A percentile compares a stretch with the other conserved stretches of the same genome.
These are phyloP conservation scores for Augochlora pura DNA, from an alignment of 1,140 invertebrate genomes.

Conservation along the genomic window DNA sequence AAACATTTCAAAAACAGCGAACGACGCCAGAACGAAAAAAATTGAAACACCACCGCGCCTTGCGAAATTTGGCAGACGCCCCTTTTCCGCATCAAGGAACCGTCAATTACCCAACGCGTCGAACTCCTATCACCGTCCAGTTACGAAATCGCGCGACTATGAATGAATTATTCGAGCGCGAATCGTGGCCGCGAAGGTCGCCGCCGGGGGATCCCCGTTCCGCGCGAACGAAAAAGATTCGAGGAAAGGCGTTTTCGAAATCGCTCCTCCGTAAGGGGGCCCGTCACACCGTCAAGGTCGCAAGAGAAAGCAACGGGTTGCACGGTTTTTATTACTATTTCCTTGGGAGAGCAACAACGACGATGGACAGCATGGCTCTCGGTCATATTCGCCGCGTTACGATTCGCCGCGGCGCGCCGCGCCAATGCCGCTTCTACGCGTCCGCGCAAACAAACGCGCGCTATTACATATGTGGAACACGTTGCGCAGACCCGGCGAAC, in stretches of 20 bases:
- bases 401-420: conserved; percentile 34
- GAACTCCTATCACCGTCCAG: no score
- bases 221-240: conserved; percentile 19
- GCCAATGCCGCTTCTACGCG: conserved; percentile 5
- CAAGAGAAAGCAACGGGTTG: conserved; percentile 48
- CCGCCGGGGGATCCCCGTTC: no score
- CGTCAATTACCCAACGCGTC: no score
- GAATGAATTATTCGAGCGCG: no score
- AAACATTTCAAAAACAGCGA: no score
- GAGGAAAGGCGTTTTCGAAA: conserved; percentile 33
- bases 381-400: conserved; percentile 40
- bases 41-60: no score
- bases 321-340: conserved; percentile 54
- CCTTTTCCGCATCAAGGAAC: no score
- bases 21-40: no score
- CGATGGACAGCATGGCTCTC: conserved; percentile 10
- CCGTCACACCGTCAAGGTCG: conserved; percentile 26
- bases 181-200: no score
- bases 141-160: no score
- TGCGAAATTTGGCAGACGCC: no score
- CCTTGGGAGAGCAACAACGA: conserved; percentile 4
- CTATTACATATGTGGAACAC: conserved; percentile 57
- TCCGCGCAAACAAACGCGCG: not conserved
- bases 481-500: conserved; percentile 32
- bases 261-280: no score